phyloP scores from a whole-genome alignment of 2,113 vertebrate species.

The Hippopotamus amphibius region DNA sequence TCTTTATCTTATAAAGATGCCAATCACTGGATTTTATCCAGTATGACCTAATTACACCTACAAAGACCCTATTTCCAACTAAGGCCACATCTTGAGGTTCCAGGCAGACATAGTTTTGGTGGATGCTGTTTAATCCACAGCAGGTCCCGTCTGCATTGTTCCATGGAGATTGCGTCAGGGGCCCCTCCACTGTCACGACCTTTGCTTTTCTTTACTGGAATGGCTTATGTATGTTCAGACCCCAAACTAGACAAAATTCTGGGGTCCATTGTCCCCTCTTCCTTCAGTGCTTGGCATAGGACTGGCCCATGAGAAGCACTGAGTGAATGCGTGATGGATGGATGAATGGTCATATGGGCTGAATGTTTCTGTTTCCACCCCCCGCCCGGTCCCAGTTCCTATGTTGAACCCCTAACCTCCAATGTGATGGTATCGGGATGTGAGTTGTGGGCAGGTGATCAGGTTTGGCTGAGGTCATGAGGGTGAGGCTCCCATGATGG shows the following conservation, averaged over 20 bases:
- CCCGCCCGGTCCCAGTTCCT: neutral
- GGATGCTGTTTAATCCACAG: neutral
- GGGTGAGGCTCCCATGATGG: neutral
- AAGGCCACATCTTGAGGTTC: neutral
- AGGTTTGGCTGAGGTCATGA: neutral
- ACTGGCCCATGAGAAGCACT: neutral
- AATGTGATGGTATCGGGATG: neutral
- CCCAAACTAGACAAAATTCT: neutral
- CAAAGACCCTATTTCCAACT: neutral
- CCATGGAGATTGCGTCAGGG: neutral
- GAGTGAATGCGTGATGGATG: fast-evolving
- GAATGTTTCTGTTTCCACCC: too few relatives aligned
- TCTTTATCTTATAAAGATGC: neutral
- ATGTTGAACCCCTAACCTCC: neutral
- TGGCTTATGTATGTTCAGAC: neutral
- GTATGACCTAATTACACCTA: too few relatives aligned
- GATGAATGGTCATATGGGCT: neutral
- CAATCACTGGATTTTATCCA: neutral
- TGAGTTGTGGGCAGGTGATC: neutral
- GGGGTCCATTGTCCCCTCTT: fast-evolving
- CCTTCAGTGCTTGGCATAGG: neutral
- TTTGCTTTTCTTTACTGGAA: neutral
- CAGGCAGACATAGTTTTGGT: neutral
- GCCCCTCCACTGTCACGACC: neutral
- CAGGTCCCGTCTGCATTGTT: neutral